Conservation (phyloP, 2,888 invertebrate species). For the Autographa gamma region DNA sequence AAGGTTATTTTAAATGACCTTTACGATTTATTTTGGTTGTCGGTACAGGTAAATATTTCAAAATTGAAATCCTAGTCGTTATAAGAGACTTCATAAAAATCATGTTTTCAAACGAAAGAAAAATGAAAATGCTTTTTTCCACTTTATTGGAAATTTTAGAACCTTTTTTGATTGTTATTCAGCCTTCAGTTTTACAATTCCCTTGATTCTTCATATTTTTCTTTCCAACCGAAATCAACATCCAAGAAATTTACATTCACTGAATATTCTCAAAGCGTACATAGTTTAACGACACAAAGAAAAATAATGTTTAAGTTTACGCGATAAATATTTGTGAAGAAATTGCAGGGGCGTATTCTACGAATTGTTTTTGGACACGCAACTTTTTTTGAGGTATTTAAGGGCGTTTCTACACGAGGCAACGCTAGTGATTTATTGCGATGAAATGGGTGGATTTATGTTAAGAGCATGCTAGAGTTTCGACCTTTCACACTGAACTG, state of each 20-base stretch:
- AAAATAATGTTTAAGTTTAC: constrained; percentile 16
- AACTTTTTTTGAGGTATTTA: constrained; percentile 7
- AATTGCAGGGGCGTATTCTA: constrained; percentile 24
- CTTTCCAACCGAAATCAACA: constrained; percentile 46
- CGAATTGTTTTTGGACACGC: constrained; percentile 33
- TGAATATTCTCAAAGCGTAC: constrained; percentile 37
- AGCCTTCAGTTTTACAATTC: background rate
- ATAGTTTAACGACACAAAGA: constrained; percentile 12
- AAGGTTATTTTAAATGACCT: background rate
- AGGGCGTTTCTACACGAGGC: too few species aligned
- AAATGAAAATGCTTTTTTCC: background rate
- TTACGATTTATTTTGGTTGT: background rate
- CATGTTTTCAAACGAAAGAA: background rate
- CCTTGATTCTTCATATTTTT: constrained; percentile 37
- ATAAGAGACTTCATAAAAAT: background rate
- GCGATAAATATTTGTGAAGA: constrained; percentile 21
- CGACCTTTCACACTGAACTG: too few species aligned
- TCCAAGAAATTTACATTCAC: constrained; percentile 29
- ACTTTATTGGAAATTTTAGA: background rate
- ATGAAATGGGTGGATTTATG: too few species aligned
- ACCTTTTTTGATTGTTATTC: background rate
- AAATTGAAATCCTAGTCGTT: background rate
- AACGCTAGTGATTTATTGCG: too few species aligned
- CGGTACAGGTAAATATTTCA: background rate
- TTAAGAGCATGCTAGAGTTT: too few species aligned